A percentile compares a stretch with the other conserved stretches of the same genome.
Evolutionary conservation across 2,888 invertebrate genomes (phyloP).

Genomic region (Hemistola chrysoprasaria): DNA sequence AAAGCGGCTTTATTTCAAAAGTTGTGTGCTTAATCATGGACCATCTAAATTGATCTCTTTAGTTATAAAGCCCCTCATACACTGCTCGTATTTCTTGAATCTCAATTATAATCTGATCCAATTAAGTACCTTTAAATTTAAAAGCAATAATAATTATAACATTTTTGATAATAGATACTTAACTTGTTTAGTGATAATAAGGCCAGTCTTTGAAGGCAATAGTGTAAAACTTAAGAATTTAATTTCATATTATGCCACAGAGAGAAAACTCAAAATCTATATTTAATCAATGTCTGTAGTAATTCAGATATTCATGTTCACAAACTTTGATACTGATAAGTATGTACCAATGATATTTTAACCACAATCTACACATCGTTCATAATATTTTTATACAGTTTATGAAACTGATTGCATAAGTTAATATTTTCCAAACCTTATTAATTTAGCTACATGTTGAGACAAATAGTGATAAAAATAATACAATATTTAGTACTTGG

Average conservation of each 20-base stretch:
- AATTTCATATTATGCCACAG: constrained; percentile 6
- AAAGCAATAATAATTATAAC: constrained; percentile 41
- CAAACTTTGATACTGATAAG: too few species aligned
- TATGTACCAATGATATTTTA: constrained; percentile 10
- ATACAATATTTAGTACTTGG: constrained; percentile 35
- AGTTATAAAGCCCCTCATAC: constrained; percentile 32
- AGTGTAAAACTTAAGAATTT: constrained; percentile 28
- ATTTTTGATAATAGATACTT: constrained; percentile 40
- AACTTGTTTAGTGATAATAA: constrained; percentile 56
- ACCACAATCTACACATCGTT: constrained; percentile 6
- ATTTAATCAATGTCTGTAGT: constrained; percentile 8
- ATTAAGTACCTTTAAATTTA: constrained; percentile 33
- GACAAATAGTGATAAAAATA: constrained; percentile 27
- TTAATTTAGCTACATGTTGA: constrained; percentile 7
- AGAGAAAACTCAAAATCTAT: neutral
- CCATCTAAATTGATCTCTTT: constrained; percentile 23
- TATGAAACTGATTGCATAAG: too few species aligned
- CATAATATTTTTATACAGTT: constrained; percentile 1
- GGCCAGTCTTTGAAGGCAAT: constrained; percentile 68
- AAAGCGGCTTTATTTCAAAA: constrained; percentile 35
- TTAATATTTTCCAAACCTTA: too few species aligned
- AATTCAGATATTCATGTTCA: neutral
- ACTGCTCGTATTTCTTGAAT: constrained; percentile 23
- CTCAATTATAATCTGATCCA: constrained; percentile 35
- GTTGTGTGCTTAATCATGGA: constrained; percentile 10